Base-by-base conservation (phyloP, 2,888 invertebrate genomes). In the Agrotis puta region DNA sequence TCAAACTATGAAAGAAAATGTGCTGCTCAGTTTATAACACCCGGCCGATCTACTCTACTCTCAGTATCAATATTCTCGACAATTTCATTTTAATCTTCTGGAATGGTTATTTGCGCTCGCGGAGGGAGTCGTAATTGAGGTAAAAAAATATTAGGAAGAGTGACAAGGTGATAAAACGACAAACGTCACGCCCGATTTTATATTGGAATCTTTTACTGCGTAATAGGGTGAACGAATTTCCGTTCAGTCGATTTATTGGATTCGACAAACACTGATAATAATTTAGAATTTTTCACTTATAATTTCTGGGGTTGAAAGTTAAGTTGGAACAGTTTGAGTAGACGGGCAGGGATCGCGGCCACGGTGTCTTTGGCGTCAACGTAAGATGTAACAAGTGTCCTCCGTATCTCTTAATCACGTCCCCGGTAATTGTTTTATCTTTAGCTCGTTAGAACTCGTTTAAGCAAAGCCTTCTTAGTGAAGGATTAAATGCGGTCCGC, bases 381-480 rank as follows among this genome's bases (percentile, higher is more conserved):
- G 89, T 92, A 92, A 94, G 94, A 93, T 90, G 95, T 95, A 95
- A 96, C 96, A 95, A 96, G 96, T 95, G 95, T 95, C 94, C 90
- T 89, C 91, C 89, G 94, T 94, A 95, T 95, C 95, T 95, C 95
- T 95, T 95, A 95, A 96, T 96, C 95, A 95, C 94, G 94, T 91
- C 91, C 85, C 90, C 92, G 91, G 94, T 96, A 96, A 96, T 96
- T 96, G 96, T 96, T 96, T 96, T 95, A 96, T 96, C 96, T 95
- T 93, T 93, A 95, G 96, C 95, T 95, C 95, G 95, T 95, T 96
- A 96, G 95, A 94, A 95, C 95, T 95, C 95, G 95, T 95, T 96
- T 95, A 95, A 96, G 95, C 93, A 96, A 95, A 96, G 96, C 95
- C 96, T 95, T 95, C 96, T 96, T 96, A 95, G 95, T 94, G 95